Evolutionary conservation across 1,140 invertebrate species (phyloP).

Genomic region (Pteromalus puparum): DNA sequence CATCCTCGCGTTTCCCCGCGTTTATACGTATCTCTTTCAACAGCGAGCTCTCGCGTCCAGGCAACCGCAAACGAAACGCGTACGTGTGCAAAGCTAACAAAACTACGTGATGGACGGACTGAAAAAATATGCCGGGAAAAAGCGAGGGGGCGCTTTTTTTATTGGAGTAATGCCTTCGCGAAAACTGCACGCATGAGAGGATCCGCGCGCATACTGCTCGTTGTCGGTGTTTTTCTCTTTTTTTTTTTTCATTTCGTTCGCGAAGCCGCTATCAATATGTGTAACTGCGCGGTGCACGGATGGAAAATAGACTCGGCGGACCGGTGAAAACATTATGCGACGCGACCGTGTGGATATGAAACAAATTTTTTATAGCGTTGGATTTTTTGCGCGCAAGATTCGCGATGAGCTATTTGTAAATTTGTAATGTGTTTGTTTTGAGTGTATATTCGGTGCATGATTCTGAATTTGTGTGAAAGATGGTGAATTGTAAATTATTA

Average conservation of each 20-base stretch:
- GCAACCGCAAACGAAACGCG: neutral
- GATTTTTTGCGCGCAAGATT: neutral
- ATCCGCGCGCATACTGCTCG: too few relatives aligned
- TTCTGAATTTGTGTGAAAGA: too few relatives aligned
- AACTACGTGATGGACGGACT: neutral
- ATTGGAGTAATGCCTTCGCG: neutral
- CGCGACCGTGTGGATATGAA: too few relatives aligned
- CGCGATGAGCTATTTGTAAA: neutral
- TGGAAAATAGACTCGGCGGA: too few relatives aligned
- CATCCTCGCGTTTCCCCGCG: too few relatives aligned
- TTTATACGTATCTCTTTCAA: too few relatives aligned
- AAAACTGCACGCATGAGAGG: too few relatives aligned
- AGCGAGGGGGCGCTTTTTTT: neutral
- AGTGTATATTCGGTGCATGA: neutral
- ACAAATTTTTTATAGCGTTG: neutral
- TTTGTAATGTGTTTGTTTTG: neutral
- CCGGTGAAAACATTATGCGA: neutral
- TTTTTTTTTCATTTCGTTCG: neutral
- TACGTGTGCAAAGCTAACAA: neutral
- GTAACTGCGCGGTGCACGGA: neutral
- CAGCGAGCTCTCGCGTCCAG: too few relatives aligned
- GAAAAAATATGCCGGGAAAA: neutral
- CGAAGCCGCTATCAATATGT: neutral
- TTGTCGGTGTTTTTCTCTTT: too few relatives aligned
- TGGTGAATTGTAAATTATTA: too few relatives aligned